Percentiles rank a stretch among this genome's conserved stretches.
These are phyloP conservation scores for Rhagophthalmus giganteus DNA, from an alignment of 2,888 invertebrate species.

Conservation along the genomic window DNA sequence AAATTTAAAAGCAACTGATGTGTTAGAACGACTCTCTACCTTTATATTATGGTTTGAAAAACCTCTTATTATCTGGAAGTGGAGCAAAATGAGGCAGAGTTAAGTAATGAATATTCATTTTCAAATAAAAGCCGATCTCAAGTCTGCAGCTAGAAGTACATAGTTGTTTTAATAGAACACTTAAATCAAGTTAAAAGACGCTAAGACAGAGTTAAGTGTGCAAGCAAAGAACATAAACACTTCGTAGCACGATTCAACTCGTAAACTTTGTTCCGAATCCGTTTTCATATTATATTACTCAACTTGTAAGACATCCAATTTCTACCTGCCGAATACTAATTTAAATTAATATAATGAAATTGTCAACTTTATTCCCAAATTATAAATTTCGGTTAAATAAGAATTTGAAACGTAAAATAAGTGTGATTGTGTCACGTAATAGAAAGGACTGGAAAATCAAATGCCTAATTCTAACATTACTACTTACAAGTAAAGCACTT, in stretches of 20 bases:
- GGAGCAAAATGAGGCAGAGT: constrained; percentile 34
- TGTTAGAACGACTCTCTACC: constrained; percentile 39
- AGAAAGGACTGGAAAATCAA: too few relatives aligned
- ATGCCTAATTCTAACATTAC: too few relatives aligned
- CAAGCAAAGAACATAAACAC: constrained; percentile 28
- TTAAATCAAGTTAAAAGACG: constrained; percentile 50
- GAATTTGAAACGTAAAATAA: too few relatives aligned
- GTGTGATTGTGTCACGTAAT: too few relatives aligned
- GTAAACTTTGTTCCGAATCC: constrained; percentile 22
- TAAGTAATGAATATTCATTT: constrained; percentile 50
- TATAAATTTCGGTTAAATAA: too few relatives aligned
- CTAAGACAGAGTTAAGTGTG: constrained; percentile 39
- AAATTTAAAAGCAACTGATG: constrained; percentile 43
- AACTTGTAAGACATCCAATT: constrained; percentile 1
- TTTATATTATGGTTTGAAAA: constrained; percentile 40
- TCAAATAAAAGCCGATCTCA: constrained; percentile 45
- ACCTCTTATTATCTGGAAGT: constrained; percentile 43
- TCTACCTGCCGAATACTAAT: constrained; percentile 3
- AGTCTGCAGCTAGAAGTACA: constrained; percentile 41
- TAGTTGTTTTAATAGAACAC: constrained; percentile 52
- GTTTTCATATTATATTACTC: constrained; percentile 21
- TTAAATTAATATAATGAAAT: constrained; percentile 5
- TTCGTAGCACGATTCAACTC: constrained; percentile 23
- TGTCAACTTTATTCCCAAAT: constrained; percentile 1
- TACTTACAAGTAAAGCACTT: too few relatives aligned